Conservation (phyloP, 2,888 invertebrate genomes). For the Habrosyne pyritoides region DNA sequence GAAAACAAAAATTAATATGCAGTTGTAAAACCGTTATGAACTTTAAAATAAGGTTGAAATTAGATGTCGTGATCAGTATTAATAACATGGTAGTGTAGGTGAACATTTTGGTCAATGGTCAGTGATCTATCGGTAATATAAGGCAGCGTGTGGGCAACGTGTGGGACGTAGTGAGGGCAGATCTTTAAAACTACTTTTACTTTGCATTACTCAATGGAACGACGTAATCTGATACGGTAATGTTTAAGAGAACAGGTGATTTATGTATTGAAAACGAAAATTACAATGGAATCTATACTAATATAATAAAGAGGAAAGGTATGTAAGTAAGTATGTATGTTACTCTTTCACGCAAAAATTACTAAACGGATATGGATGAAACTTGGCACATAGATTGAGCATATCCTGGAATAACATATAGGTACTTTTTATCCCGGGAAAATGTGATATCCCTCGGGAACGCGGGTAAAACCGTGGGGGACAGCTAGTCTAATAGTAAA, state of each 20-base stretch:
- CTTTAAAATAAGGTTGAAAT: slow-evolving; percentile 8
- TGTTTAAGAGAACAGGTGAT: slow-evolving; percentile 8
- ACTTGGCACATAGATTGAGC: too few species aligned
- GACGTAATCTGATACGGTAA: slow-evolving; percentile 10
- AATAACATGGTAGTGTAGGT: slow-evolving; percentile 46
- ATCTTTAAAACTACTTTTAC: slow-evolving; percentile 53
- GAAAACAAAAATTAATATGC: neutral
- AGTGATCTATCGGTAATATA: slow-evolving; percentile 49
- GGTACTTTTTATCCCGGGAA: too few species aligned
- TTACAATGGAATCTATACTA: neutral
- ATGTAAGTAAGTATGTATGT: too few species aligned
- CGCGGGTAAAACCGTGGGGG: too few species aligned
- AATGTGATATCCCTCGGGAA: too few species aligned
- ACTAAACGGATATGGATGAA: too few species aligned
- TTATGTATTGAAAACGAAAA: neutral
- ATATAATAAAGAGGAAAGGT: too few species aligned
- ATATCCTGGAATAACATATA: too few species aligned
- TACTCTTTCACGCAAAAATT: too few species aligned
- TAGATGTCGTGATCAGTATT: neutral
- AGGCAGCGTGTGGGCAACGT: slow-evolving; percentile 48
- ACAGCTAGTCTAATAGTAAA: too few species aligned
- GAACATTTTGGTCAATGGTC: slow-evolving; percentile 74
- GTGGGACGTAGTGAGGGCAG: slow-evolving; percentile 45
- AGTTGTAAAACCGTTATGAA: neutral
- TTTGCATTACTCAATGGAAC: slow-evolving; percentile 39